phyloP scores from a whole-genome alignment of 2,888 invertebrate species.

The Leptopilina drosophilae region DNA sequence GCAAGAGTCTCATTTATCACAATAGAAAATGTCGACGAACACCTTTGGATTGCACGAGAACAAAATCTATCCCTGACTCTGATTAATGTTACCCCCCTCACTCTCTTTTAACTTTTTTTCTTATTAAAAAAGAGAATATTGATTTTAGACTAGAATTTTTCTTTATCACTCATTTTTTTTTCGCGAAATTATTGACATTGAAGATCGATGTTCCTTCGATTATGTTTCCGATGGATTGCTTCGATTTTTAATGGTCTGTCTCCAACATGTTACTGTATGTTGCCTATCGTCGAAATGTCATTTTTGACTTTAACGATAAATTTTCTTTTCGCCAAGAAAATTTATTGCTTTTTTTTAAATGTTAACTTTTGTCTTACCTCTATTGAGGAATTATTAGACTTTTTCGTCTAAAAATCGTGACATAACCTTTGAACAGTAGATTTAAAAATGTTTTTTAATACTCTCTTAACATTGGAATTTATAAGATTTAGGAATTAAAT shows the following conservation, averaged over 20 bases:
- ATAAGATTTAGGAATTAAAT: too few species aligned
- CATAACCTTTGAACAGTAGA: too few species aligned
- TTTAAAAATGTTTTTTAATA: too few species aligned
- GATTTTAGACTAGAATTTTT: conserved; percentile 14
- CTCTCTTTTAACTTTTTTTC: conserved; percentile 1
- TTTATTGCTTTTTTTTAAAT: background rate
- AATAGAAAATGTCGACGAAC: conserved; percentile 14
- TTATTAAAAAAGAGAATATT: background rate
- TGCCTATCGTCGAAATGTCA: conserved; percentile 1
- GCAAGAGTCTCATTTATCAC: conserved; percentile 40
- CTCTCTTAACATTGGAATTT: too few species aligned
- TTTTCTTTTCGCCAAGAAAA: background rate
- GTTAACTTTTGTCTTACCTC: background rate
- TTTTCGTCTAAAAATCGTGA: too few species aligned
- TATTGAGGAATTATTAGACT: background rate
- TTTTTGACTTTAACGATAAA: background rate
- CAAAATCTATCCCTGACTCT: conserved; percentile 25
- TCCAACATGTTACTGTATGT: background rate
- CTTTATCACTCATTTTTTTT: background rate
- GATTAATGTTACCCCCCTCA: conserved; percentile 11
- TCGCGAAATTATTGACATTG: background rate
- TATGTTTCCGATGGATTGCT: conserved; percentile 8
- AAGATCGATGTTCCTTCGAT: conserved; percentile 9
- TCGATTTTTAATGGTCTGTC: conserved; percentile 7
- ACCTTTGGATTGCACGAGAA: conserved; percentile 28